Percentiles rank a stretch among this genome's conserved stretches.
Conservation (phyloP, 2,888 invertebrate species). For the Athalia circularis region DNA sequence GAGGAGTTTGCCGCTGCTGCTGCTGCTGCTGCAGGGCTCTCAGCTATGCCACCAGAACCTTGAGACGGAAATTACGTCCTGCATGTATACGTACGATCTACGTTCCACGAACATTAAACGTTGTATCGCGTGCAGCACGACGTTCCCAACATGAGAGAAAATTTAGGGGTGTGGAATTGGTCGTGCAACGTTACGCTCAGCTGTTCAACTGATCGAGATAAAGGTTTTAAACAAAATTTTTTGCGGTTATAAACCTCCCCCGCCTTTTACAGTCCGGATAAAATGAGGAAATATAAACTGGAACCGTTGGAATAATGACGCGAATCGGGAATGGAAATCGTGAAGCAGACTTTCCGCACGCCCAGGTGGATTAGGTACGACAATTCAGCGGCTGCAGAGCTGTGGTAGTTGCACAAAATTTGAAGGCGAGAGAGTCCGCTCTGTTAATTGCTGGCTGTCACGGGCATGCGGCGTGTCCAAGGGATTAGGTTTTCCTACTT, state of each 20-base stretch:
- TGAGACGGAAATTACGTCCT: conserved; percentile 17
- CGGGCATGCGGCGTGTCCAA: conserved; percentile 66
- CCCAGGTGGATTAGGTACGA: not conserved
- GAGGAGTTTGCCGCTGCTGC: too few species aligned
- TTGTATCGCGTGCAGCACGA: conserved; percentile 31
- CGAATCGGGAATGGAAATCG: conserved; percentile 13
- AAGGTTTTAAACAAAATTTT: too few species aligned
- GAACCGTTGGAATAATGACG: too few species aligned
- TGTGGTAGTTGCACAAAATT: conserved; percentile 35
- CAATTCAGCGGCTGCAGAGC: conserved; percentile 52
- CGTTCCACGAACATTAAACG: conserved; percentile 27
- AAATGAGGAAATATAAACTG: too few species aligned
- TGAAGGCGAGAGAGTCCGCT: conserved; percentile 66
- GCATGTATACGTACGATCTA: not conserved
- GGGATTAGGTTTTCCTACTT: conserved; percentile 51
- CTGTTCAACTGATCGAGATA: too few species aligned
- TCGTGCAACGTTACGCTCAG: too few species aligned
- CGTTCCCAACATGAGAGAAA: not conserved
- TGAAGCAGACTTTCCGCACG: not conserved
- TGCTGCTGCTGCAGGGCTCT: too few species aligned
- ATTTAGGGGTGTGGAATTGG: not conserved
- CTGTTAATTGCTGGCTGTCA: conserved; percentile 73
- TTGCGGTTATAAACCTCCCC: too few species aligned
- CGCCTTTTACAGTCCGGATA: too few species aligned
- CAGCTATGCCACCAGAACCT: conserved; percentile 5